Evolutionary conservation across 2,888 invertebrate genomes (phyloP), one percentile per base, ranked within the genome.

Genomic region (Eurois occulta): DNA sequence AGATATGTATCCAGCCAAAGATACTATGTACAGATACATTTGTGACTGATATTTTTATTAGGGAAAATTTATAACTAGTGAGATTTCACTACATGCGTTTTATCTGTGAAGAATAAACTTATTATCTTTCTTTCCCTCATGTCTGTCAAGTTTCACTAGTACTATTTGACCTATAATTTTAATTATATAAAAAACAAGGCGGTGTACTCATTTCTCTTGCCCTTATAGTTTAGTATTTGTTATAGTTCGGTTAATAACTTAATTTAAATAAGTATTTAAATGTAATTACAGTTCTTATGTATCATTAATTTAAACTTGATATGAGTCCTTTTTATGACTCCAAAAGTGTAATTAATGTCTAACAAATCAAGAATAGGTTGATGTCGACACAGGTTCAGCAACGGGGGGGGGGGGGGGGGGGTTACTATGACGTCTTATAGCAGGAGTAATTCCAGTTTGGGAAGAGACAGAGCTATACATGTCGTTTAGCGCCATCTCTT

Each of bases 1-100:
- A 65, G 55, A 67, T 75, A 84, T 72, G 82, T 85, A 79, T 78
- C 70, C 76, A 83, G 80, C 89, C 89, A 87, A 87, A 88, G 87
- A 88, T 88, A 87, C 77, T 84, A 77, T 77, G 67, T 72, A 74
- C 58, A 78, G 52, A 67, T 83, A 85, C 65, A 64, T 72, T 77
- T 68, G 55, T 81, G 88, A 88, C 86, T 86, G 86, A 86, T 87
- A 87, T 76, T 84, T 80, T 28, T 78, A 74, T 24, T 28, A 81
- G 46, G 13, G 8, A 11, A 32, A 73, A 52, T 43, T 43, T 24
- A 70, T 24, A 41, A 73, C 35, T 81, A 81, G 41, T 48, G 41
- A 48, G n/a, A 48, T 46, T 21, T 32, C 38, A 72, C 11, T 32
- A 32, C 18, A 60, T 18, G 1, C 10, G 18, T 60, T 32, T 60